Evolutionary conservation across 2,888 invertebrate species (phyloP), one percentile per base, ranked within the genome.

Genomic region (Andrena trimmerana): DNA sequence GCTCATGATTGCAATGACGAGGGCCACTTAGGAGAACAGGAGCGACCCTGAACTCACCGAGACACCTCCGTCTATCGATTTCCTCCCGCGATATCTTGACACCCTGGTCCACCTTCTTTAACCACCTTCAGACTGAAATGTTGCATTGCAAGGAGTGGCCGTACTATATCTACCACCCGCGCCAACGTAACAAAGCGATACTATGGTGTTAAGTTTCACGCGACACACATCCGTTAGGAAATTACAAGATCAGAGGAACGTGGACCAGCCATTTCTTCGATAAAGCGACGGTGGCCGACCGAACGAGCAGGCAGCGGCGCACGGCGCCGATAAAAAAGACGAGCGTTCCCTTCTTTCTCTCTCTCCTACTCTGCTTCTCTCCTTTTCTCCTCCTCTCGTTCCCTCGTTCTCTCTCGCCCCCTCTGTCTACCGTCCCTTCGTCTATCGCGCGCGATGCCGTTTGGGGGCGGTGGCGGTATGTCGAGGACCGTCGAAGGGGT

Each of bases 231-330:
- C 42, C 42, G 42, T 42, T 42, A 42, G 42, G 42, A 42, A 42
- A 36, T 27, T 24, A 63, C 62, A 31, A 63, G 48, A 79, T 79
- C 63, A 57, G 59, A 59, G 50, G 20, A 63, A 63, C 87, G 89
- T 86, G 85, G 89, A 90, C 90, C 93, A 91, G 93, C 93, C 94
- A 93, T 94, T 93, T 93, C 93, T 94, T 93, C 93, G 93, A 94
- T 92, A 91, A 93, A 91, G 91, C 91, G 92, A 93, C 92, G 80
- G 91, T 92, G 91, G 90, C 90, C 91, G 90, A 86, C 91, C 91
- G 92, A 93, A 92, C 90, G 91, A 91, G 90, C 90, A 90, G 91
- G 85, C 88, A 87, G 90, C 89, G 89, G 89, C 90, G 91, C 90
- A 90, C 91, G 89, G 91, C 92, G 91, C 92, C 92, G 93, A 93